Evolutionary conservation across 2,797 vertebrate genomes (phyloP).

Genomic region (Ctenochaetus hawaiiensis): DNA sequence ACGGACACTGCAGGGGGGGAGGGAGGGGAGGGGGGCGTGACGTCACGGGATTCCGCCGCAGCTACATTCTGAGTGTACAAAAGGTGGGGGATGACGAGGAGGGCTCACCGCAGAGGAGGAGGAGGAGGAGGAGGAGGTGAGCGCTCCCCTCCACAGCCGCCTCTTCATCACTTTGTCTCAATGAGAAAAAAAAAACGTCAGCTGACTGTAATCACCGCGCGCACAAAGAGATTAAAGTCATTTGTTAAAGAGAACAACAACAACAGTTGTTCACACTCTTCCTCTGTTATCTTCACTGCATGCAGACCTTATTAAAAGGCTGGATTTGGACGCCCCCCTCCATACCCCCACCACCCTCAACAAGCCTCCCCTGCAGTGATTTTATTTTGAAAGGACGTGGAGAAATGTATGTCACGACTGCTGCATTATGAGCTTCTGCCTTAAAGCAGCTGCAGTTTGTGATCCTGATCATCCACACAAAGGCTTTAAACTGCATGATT

Average conservation of each 20-base stretch:
- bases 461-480: background rate
- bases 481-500: background rate
- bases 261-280: background rate
- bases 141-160: slow-evolving; percentile 4
- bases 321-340: background rate
- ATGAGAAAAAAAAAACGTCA: slow-evolving; percentile 47
- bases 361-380: background rate
- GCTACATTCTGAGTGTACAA: slow-evolving; percentile 44
- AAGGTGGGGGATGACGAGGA: slow-evolving; percentile 48
- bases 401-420: slow-evolving; percentile 44
- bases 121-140: background rate
- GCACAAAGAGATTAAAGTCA: slow-evolving; percentile 23
- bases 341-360: too few relatives aligned
- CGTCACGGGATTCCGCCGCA: slow-evolving; percentile 84
- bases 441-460: slow-evolving; percentile 6
- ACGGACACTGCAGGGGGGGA: slow-evolving; percentile 53
- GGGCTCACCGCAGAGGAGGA: slow-evolving; percentile 44
- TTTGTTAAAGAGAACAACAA: background rate
- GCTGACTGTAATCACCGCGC: slow-evolving; percentile 20
- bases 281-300: background rate
- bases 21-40: slow-evolving; percentile 57
- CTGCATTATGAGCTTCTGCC: slow-evolving; percentile 8
- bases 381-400: slow-evolving; percentile 23
- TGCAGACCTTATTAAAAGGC: background rate
- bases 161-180: slow-evolving; percentile 45